Conservation (phyloP, 2,888 invertebrate genomes). For the Ormyrus labotus region DNA sequence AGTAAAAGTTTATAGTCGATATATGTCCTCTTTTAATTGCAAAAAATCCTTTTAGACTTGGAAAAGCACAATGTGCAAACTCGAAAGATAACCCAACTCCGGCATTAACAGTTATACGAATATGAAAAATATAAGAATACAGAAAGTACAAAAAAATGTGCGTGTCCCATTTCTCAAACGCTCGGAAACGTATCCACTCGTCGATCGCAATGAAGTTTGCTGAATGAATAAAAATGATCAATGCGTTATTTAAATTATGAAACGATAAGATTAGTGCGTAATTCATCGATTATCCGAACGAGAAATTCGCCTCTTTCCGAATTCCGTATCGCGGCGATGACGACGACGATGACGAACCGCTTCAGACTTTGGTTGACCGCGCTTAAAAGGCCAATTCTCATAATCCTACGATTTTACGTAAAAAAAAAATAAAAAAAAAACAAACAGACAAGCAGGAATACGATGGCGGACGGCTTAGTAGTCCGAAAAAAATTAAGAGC, state of each 20-base stretch:
- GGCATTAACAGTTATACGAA: neutral
- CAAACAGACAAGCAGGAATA: no score
- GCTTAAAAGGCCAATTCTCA: constrained; percentile 67
- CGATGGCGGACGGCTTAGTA: no score
- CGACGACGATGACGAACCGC: constrained; percentile 51
- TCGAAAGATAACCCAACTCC: neutral
- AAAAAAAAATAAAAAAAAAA: no score
- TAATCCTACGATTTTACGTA: no score
- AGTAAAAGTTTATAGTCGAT: neutral
- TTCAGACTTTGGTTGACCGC: constrained; percentile 70
- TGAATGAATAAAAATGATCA: constrained; percentile 27
- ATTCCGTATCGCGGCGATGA: neutral
- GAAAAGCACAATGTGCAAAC: neutral
- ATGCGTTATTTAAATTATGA: constrained; percentile 28
- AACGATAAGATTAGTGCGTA: constrained; percentile 15
- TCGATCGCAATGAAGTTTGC: constrained; percentile 11
- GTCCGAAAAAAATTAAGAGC: no score
- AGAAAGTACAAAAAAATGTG: neutral
- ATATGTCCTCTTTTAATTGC: neutral
- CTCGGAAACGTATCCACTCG: neutral
- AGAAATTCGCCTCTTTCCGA: constrained; percentile 5
- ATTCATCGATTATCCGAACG: constrained; percentile 6
- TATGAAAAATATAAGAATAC: no score
- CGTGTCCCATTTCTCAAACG: constrained; percentile 40
- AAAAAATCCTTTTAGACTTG: neutral